These are phyloP conservation scores for Crematogaster levior DNA, from an alignment of 2,888 invertebrate species.

Conservation along the genomic window DNA sequence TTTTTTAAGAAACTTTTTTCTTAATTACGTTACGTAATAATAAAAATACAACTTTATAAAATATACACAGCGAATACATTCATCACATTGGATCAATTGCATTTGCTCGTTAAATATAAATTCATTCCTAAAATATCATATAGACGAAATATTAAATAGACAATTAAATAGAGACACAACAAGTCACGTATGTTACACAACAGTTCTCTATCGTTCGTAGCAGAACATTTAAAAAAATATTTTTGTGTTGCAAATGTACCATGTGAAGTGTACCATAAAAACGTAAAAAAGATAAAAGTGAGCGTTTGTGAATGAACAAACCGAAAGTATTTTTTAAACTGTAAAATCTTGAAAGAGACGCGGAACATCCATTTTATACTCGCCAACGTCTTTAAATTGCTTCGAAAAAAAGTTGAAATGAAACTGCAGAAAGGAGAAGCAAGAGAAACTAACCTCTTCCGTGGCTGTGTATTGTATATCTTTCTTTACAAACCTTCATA, in stretches of 20 bases:
- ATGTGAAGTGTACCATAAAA: neutral
- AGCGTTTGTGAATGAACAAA: neutral
- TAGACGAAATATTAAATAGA: neutral
- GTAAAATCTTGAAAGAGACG: conserved; percentile 26
- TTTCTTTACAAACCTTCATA: conserved; percentile 13
- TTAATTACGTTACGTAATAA: neutral
- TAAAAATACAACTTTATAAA: neutral
- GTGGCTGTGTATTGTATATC: neutral
- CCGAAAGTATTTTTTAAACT: conserved; percentile 6
- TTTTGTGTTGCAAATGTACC: neutral
- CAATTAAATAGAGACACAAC: no score
- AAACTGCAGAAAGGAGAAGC: neutral
- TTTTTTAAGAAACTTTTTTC: no score
- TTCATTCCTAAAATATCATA: conserved; percentile 3
- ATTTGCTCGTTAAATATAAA: conserved; percentile 1
- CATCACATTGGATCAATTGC: neutral
- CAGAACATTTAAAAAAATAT: conserved; percentile 25
- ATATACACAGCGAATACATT: neutral
- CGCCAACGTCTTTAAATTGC: conserved; percentile 8
- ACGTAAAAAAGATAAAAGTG: neutral
- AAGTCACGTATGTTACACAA: neutral
- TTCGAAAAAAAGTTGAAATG: conserved; percentile 20
- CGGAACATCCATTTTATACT: conserved; percentile 25
- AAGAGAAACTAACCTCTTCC: conserved; percentile 34
- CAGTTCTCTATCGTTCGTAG: conserved; percentile 1